These are phyloP conservation scores for Caenorhabditis brenneri DNA, from an alignment of 1,140 invertebrate genomes.

Conservation along the genomic window DNA sequence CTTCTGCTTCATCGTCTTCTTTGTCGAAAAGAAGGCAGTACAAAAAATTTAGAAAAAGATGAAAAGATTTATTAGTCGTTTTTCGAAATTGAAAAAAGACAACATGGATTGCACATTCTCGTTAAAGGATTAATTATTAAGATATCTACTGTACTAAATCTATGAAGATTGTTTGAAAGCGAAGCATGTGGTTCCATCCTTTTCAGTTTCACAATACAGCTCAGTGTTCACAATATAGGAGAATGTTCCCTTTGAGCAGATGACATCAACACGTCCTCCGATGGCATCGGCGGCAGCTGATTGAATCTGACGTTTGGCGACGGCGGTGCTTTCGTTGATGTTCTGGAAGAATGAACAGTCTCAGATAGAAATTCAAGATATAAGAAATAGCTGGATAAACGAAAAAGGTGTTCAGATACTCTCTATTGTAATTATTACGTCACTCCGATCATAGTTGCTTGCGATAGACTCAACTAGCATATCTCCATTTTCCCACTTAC, in stretches of 20 bases:
- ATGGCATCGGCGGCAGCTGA: constrained; percentile 50
- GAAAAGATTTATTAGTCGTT: not conserved
- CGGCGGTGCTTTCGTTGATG: constrained; percentile 52
- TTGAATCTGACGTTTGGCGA: constrained; percentile 54
- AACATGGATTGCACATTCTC: not conserved
- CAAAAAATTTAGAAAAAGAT: no score
- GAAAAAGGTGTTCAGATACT: no score
- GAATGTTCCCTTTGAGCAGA: constrained; percentile 56
- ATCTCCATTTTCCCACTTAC: constrained; percentile 9
- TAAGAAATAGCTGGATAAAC: no score
- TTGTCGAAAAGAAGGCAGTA: no score
- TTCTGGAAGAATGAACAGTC: constrained; percentile 11
- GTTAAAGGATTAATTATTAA: not conserved
- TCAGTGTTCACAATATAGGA: constrained; percentile 57
- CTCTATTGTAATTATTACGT: no score
- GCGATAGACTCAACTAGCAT: no score
- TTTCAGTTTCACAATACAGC: constrained; percentile 52
- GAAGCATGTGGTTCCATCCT: constrained; percentile 55
- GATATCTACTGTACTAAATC: not conserved
- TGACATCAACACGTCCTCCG: constrained; percentile 54
- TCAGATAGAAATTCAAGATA: no score
- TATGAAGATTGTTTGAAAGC: constrained; percentile 52
- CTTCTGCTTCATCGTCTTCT: no score
- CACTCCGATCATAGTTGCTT: no score
- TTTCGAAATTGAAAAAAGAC: not conserved